A percentile compares a stretch with the other conserved stretches of the same genome.
These are phyloP conservation scores for Steatornis caripensis DNA, from an alignment of 2,113 vertebrate genomes.

Conservation along the genomic window DNA sequence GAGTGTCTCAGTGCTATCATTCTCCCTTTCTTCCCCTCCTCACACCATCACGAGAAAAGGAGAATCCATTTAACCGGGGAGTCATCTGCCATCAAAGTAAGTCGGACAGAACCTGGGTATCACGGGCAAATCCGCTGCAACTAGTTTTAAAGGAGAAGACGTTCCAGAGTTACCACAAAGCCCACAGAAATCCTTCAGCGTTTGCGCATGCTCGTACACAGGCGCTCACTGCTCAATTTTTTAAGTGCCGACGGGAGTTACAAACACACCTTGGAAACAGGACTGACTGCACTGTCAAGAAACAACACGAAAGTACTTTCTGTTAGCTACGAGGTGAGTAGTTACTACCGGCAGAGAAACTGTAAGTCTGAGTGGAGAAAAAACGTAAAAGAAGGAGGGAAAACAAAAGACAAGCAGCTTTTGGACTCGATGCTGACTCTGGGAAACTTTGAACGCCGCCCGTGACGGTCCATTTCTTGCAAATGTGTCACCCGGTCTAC, in stretches of 20 bases:
- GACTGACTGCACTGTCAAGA: not conserved
- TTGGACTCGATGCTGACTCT: accelerated
- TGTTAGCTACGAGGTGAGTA: not conserved
- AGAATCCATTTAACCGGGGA: not conserved
- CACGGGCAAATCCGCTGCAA: not conserved
- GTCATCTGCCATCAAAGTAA: not conserved
- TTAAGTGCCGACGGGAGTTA: not conserved
- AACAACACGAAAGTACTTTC: not conserved
- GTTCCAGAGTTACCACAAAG: not conserved
- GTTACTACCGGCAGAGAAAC: not conserved
- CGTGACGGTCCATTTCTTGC: accelerated
- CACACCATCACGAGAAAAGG: not conserved
- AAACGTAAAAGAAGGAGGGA: too few relatives aligned
- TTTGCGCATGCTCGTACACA: not conserved
- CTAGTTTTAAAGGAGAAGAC: not conserved
- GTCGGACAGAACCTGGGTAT: not conserved
- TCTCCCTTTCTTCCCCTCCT: not conserved
- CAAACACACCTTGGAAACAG: not conserved
- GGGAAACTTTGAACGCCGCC: not conserved
- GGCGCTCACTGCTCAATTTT: not conserved
- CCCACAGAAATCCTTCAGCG: not conserved
- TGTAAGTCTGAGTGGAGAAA: not conserved
- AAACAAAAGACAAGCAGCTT: not conserved
- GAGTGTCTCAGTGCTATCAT: not conserved
- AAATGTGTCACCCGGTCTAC: not conserved